Conservation (phyloP, 2,797 vertebrate genomes). For the Rhinichthys osculus region DNA sequence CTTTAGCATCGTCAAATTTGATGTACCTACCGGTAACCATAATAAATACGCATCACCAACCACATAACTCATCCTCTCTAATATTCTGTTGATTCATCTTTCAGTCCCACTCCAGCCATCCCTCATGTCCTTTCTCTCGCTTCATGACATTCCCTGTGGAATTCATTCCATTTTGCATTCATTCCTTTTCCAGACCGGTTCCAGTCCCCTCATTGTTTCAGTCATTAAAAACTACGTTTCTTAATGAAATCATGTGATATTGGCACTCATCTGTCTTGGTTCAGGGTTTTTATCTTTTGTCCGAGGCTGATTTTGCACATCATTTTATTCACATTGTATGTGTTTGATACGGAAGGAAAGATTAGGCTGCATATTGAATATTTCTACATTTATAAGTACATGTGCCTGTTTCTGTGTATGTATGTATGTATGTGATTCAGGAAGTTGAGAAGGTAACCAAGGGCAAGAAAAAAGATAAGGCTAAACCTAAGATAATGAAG, state of each 20-base stretch:
- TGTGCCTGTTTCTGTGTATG: constrained; percentile 40
- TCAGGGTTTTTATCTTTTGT: not conserved
- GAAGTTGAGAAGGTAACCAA: constrained; percentile 67
- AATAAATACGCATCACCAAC: not conserved
- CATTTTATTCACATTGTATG: not conserved
- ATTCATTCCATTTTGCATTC: not conserved
- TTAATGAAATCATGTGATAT: not conserved
- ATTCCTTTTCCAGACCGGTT: not conserved
- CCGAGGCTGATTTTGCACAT: not conserved
- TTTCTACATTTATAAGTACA: constrained; percentile 4
- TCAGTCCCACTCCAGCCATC: not conserved
- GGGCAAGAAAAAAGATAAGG: constrained; percentile 72
- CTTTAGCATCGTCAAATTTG: not conserved
- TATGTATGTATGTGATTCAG: constrained; percentile 67
- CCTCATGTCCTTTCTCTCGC: not conserved
- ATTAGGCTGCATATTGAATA: not conserved
- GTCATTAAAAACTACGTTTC: not conserved
- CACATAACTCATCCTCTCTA: not conserved
- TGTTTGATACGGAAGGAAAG: not conserved
- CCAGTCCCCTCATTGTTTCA: not conserved
- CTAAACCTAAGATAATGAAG: constrained; percentile 70
- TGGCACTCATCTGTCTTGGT: not conserved
- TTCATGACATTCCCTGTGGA: constrained; percentile 8
- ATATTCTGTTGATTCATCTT: not conserved
- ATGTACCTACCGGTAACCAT: not conserved